Base-by-base conservation (phyloP, 2,888 invertebrate genomes). In the Mystacides longicornis region DNA sequence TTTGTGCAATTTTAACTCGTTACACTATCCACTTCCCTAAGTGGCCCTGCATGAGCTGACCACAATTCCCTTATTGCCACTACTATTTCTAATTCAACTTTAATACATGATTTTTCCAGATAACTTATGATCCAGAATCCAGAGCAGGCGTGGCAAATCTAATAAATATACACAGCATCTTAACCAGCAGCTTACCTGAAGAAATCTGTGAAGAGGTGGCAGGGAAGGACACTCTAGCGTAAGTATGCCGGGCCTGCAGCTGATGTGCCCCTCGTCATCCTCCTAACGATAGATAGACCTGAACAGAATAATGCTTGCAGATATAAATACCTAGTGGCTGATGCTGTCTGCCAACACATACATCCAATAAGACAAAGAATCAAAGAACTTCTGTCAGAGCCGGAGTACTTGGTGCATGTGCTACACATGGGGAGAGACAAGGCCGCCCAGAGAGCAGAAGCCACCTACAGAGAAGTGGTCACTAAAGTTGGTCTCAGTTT, bases 81-180 rank as follows among this genome's bases (percentile, higher is more conserved):
- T n/a, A n/a, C n/a, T n/a, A n/a, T n/a, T n/a, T n/a, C n/a, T n/a
- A n/a, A n/a, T n/a, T n/a, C n/a, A n/a, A n/a, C n/a, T n/a, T n/a
- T n/a, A n/a, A n/a, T n/a, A n/a, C n/a, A 47, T 46, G 50, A 11
- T 53, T 21, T 50, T 53, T 58, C 54, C 64, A 79, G 74, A 83
- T 99, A 9, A 85, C 87, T 11, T 97, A 82, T 71, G 88, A 93
- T 62, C 88, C 88, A 1, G 81, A 78, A 52, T 68, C 70, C 4
- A 78, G 98, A 60, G 89, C 93, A 0, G 98, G 93, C 21, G 89
- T 99, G 16, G 80, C 94, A 49, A 98, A 98, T 77, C 78, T 99
- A 54, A 79, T 98, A 60, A 76, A 79, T 54, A 87, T 96, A 60
- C 91, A 94, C 74, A 85, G 90, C 49, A 77, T 89, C 55, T 74